phyloP scores from a whole-genome alignment of 1,140 invertebrate species.

The Akabosia matsudoensis region DNA sequence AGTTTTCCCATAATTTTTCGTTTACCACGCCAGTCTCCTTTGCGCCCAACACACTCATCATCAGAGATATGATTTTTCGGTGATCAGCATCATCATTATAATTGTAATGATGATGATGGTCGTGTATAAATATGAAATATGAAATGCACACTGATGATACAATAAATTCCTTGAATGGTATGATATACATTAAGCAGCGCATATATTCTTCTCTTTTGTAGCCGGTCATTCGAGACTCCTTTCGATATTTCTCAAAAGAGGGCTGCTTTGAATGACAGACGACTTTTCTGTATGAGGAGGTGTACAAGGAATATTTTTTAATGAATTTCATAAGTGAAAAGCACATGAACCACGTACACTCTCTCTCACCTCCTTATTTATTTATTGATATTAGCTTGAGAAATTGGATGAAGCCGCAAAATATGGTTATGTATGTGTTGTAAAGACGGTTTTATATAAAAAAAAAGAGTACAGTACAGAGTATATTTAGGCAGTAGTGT shows the following conservation, averaged over 20 bases:
- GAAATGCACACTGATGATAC: not conserved
- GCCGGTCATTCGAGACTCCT: not conserved
- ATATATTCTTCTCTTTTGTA: too few relatives aligned
- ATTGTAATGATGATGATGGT: conserved; percentile 10
- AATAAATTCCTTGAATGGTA: not conserved
- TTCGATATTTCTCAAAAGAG: not conserved
- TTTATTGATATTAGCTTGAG: not conserved
- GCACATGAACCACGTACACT: too few relatives aligned
- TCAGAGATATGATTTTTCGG: not conserved
- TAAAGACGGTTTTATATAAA: too few relatives aligned
- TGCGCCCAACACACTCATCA: too few relatives aligned
- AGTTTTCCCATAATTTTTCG: too few relatives aligned
- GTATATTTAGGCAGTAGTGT: too few relatives aligned
- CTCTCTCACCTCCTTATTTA: not conserved
- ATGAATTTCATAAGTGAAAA: not conserved
- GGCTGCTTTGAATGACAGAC: too few relatives aligned
- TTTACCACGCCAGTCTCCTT: too few relatives aligned
- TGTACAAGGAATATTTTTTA: not conserved
- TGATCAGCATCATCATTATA: not conserved
- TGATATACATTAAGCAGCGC: not conserved
- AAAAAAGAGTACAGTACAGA: too few relatives aligned
- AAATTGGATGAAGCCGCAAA: not conserved
- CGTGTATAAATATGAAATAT: conserved; percentile 17
- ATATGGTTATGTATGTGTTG: not conserved
- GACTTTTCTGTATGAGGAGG: not conserved